Evolutionary conservation across 2,888 invertebrate species (phyloP), one percentile per base, ranked within the genome.

Genomic region (Loripinus fragilis): DNA sequence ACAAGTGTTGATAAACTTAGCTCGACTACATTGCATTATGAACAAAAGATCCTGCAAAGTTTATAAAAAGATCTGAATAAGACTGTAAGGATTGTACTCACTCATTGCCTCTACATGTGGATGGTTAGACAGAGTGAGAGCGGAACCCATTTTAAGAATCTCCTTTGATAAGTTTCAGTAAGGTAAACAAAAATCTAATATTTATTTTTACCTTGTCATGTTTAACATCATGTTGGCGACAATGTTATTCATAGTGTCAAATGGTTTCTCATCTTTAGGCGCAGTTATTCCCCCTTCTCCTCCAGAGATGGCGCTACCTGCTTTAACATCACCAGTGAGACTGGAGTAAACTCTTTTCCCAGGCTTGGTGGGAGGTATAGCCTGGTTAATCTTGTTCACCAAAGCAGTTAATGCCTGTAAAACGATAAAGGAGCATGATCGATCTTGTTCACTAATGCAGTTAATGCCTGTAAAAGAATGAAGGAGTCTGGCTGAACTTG

Each of bases 221-320:
- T 94, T 94, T 23, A 94, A 88, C 35, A 94, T 81, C 60, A 94
- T 77, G 82, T 94, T 94, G 28, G 94, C 94, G 3, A 94, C 93
- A 69, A 94, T 91, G 81, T 94, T 93, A 83, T 94, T 94, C 94
- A 94, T 94, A 30, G 90, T 86, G 86, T 94, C 94, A 86, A 94
- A 94, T 3, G 94, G 93, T 68, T 90, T 90, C 72, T 92, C 92
- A 30, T 90, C 88, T 15, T 85, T 82, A 7, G 86, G 81, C 55
- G 87, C 89, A 2, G 86, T 86, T 33, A 91, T 77, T 10, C 92
- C 90, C 2, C 92, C 92, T 12, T 90, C 90, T 28, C 90, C 88
- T 8, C 86, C 85, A 15, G 89, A 86, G 23, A 93, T 88, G n/a
- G 91, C 90, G 73, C 91, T 91, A n/a, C 89, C 90, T 10, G 87